These are phyloP conservation scores for Scylla paramamosain DNA, from an alignment of 1,140 invertebrate species.

Conservation along the genomic window DNA sequence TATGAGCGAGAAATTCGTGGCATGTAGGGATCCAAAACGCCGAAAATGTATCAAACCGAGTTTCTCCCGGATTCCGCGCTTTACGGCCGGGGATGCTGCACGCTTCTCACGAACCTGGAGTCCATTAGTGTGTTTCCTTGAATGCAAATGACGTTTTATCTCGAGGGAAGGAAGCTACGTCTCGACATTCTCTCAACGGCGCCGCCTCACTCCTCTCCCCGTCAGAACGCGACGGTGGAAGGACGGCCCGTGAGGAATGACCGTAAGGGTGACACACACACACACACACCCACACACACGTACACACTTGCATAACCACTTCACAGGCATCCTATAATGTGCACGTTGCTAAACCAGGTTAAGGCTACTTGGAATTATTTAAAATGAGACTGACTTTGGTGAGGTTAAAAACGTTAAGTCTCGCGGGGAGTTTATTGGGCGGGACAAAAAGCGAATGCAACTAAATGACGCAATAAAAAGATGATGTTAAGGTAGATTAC, in stretches of 20 bases:
- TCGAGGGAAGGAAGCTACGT: constrained; percentile 19
- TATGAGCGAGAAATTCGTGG: neutral
- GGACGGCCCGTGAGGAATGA: neutral
- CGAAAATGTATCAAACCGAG: constrained; percentile 3
- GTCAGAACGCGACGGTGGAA: neutral
- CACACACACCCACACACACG: too few species aligned
- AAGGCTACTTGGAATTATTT: neutral
- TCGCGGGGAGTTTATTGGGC: neutral
- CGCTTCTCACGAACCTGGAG: constrained; percentile 10
- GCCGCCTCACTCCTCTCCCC: neutral
- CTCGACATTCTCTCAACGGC: constrained; percentile 10
- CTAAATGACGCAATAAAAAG: neutral
- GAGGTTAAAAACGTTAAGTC: neutral
- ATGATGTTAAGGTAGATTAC: constrained; percentile 9
- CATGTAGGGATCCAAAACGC: neutral
- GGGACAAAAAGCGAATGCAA: neutral
- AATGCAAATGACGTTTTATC: constrained; percentile 23
- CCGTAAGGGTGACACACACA: neutral
- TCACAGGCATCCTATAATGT: neutral
- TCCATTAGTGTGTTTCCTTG: constrained; percentile 22
- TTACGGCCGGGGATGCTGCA: neutral
- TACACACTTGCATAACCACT: too few species aligned
- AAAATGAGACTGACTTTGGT: neutral
- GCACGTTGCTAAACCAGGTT: neutral
- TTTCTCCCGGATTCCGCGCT: neutral